Conservation (phyloP, 2,888 invertebrate species). For the Charanyca ferruginea region DNA sequence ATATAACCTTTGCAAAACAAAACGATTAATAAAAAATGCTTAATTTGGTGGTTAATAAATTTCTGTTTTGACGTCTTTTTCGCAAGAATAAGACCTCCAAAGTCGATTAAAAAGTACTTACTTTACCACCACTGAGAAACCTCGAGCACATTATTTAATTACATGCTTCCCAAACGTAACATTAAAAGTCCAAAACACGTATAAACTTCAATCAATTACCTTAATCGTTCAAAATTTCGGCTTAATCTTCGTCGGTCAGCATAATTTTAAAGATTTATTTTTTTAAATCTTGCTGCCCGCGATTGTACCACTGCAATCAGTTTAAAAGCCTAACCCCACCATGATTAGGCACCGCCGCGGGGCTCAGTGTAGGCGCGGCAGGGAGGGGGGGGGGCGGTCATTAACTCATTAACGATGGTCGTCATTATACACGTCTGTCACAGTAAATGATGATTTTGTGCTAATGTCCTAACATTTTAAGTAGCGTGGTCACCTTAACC, state of each 20-base stretch:
- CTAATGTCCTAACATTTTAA: slow-evolving; percentile 51
- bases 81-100: slow-evolving; percentile 12
- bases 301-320: slow-evolving; percentile 72
- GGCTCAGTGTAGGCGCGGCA: slow-evolving; percentile 52
- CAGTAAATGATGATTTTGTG: slow-evolving; percentile 56
- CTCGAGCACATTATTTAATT: slow-evolving; percentile 41
- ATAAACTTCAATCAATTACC: slow-evolving; percentile 54
- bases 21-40: too few relatives aligned
- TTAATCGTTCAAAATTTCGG: slow-evolving; percentile 48
- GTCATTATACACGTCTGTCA: slow-evolving; percentile 64
- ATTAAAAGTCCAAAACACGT: slow-evolving; percentile 35
- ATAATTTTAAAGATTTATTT: slow-evolving; percentile 30
- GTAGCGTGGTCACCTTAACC: slow-evolving; percentile 46
- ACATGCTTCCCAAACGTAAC: slow-evolving; percentile 24
- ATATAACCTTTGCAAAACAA: too few relatives aligned
- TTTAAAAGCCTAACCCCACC: slow-evolving; percentile 76
- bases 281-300: slow-evolving; percentile 16
- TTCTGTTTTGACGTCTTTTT: not conserved
- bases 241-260: slow-evolving; percentile 27
- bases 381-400: slow-evolving; percentile 60
- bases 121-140: slow-evolving; percentile 4
- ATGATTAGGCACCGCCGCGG: slow-evolving; percentile 70
- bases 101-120: slow-evolving; percentile 39
- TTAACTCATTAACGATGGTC: slow-evolving; percentile 73
- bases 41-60: too few relatives aligned